Conservation (phyloP, 2,113 vertebrate genomes). For the Dolichallabes microphthalmus region DNA sequence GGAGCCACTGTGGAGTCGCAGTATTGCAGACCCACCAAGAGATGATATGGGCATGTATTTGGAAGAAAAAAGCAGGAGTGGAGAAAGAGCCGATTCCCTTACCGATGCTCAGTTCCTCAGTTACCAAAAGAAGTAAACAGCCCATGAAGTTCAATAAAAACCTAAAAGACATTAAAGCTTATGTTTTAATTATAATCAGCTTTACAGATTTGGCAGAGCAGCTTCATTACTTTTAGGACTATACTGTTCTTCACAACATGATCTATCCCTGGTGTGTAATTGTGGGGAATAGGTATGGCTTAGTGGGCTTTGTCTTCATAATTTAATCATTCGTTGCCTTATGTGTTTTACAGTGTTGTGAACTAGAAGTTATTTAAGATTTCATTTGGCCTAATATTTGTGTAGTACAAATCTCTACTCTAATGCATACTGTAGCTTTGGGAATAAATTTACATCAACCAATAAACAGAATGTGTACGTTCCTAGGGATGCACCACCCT, state of each 20-base stretch:
- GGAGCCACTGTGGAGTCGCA: conserved; percentile 76
- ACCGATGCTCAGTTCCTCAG: conserved; percentile 74
- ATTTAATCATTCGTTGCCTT: background rate
- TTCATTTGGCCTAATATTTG: background rate
- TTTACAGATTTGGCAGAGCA: background rate
- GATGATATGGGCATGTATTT: conserved; percentile 80
- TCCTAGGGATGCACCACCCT: background rate
- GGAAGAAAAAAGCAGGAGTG: conserved; percentile 78
- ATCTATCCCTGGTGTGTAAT: background rate
- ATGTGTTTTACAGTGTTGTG: background rate
- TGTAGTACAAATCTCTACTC: background rate
- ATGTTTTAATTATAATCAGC: background rate
- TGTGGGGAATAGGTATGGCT: background rate
- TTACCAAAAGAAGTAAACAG: conserved; percentile 40
- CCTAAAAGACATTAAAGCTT: background rate
- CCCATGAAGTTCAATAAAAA: background rate
- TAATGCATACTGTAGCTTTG: background rate
- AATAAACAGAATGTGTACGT: background rate
- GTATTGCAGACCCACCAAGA: conserved; percentile 75
- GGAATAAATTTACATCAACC: background rate
- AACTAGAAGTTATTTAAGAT: background rate
- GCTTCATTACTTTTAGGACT: background rate
- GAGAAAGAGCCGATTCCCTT: conserved; percentile 73
- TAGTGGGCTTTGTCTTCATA: background rate
- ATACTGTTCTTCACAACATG: background rate